A percentile compares a stretch with the other conserved stretches of the same genome.
phyloP scores from a whole-genome alignment of 2,113 vertebrate genomes.

The Hippopotamus amphibius region DNA sequence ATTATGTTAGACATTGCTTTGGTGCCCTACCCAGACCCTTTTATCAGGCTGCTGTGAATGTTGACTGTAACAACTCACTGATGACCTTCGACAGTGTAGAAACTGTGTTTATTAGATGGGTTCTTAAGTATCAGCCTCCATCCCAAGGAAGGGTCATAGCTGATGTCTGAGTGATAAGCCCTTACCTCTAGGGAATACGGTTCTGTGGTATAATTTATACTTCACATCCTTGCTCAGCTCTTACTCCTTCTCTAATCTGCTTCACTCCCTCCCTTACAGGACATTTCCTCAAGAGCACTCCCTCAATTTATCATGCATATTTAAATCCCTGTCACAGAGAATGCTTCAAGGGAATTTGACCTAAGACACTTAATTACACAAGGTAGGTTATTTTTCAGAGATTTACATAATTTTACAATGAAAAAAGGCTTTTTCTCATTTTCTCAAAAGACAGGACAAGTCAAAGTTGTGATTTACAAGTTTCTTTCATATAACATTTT shows the following conservation, averaged over 20 bases:
- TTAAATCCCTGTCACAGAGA: neutral
- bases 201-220: neutral
- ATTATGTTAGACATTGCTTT: neutral
- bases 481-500: conserved; percentile 30
- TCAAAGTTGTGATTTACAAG: conserved; percentile 27
- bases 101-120: neutral
- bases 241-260: neutral
- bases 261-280: neutral
- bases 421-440: conserved; percentile 7
- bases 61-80: neutral
- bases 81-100: neutral
- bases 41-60: neutral
- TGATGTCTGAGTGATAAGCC: neutral
- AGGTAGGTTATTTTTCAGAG: conserved; percentile 17
- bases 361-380: conserved; percentile 17
- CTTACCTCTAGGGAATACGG: neutral
- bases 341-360: conserved; percentile 20
- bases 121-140: neutral
- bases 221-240: neutral
- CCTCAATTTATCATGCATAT: neutral
- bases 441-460: conserved; percentile 21
- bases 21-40: neutral
- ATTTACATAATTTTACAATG: conserved; percentile 32
- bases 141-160: neutral
- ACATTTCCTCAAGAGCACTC: conserved; percentile 10